phyloP scores from a whole-genome alignment of 2,888 invertebrate species.

The Lymantria monacha region DNA sequence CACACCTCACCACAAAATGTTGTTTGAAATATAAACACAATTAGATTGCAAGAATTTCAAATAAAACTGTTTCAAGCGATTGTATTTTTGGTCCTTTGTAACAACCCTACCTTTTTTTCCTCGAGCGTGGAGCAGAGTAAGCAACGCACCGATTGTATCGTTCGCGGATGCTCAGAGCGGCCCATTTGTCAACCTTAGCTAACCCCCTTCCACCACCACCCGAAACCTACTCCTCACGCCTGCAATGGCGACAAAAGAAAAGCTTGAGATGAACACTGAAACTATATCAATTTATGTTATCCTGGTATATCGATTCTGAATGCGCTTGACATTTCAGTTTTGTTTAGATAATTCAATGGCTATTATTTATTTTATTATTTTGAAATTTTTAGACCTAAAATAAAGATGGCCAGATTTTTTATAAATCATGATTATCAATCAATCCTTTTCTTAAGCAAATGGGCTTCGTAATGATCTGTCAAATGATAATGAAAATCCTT shows the following conservation, averaged over 20 bases:
- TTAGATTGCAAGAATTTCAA: neutral
- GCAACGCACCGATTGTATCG: conserved; percentile 83
- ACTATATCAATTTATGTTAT: conserved; percentile 62
- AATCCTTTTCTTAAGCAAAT: no score
- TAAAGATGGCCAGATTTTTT: no score
- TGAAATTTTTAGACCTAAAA: no score
- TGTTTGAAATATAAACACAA: no score
- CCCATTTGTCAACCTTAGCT: conserved; percentile 81
- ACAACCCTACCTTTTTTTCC: conserved; percentile 83
- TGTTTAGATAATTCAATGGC: neutral
- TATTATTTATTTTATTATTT: no score
- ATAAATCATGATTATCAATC: no score
- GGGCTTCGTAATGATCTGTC: no score
- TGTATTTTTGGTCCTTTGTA: conserved; percentile 2
- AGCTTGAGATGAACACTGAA: conserved; percentile 67
- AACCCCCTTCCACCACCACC: conserved; percentile 32
- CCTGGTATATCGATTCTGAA: conserved; percentile 28
- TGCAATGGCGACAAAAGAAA: conserved; percentile 63
- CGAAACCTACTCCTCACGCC: conserved; percentile 26
- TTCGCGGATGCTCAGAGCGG: conserved; percentile 80
- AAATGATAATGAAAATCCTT: no score
- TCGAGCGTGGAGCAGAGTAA: conserved; percentile 80
- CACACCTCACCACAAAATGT: no score
- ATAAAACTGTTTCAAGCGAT: no score
- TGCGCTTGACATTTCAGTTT: conserved; percentile 10